Conservation (phyloP, 2,888 invertebrate species). For the Drosophila silvestris region DNA sequence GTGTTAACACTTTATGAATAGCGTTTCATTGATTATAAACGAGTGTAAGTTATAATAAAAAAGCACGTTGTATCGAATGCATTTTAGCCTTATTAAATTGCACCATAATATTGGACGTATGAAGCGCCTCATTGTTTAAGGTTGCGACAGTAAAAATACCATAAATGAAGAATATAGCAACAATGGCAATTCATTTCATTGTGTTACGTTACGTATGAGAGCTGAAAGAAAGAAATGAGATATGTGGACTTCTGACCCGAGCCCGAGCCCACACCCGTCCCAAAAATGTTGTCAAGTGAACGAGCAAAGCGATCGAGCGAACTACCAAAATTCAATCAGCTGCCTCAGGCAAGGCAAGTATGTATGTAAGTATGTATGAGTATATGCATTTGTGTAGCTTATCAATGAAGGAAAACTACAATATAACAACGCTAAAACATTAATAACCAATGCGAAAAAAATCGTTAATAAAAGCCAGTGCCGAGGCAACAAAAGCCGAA, state of each 20-base stretch:
- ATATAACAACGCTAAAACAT: constrained; percentile 64
- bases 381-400: constrained; percentile 28
- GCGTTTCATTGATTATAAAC: not conserved
- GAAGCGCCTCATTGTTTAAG: constrained; percentile 52
- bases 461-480: constrained; percentile 37
- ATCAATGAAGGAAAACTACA: constrained; percentile 75
- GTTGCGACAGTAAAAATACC: constrained; percentile 18
- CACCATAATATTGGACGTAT: constrained; percentile 38
- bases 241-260: constrained; percentile 69
- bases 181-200: constrained; percentile 48
- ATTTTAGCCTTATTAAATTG: constrained; percentile 38
- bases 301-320: constrained; percentile 39
- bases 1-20: not conserved
- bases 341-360: constrained; percentile 3
- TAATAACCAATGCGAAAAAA: constrained; percentile 67
- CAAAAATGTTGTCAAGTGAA: constrained; percentile 57
- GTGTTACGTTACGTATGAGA: constrained; percentile 52
- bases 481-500: constrained; percentile 43
- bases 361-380: not conserved
- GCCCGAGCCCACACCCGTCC: not conserved
- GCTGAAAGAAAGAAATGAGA: constrained; percentile 49
- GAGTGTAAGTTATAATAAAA: constrained; percentile 2
- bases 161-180: constrained; percentile 17
- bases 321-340: constrained; percentile 48
- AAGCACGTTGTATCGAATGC: constrained; percentile 18